Conservation (phyloP, 2,797 vertebrate species). For the Loriculus beryllinus region DNA sequence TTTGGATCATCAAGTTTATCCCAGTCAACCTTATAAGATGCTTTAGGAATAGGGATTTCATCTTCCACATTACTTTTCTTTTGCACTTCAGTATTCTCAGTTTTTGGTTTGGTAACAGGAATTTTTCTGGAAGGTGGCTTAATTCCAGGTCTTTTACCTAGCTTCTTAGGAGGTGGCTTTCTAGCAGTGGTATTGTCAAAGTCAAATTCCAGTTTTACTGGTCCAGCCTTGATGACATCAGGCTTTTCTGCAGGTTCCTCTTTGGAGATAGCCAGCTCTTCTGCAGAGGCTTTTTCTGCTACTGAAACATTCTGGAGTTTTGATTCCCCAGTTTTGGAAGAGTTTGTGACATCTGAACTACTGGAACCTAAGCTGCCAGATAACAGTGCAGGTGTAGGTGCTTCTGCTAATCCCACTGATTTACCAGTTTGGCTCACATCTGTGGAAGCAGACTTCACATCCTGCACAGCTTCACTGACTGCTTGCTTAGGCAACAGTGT, state of each 20-base stretch:
- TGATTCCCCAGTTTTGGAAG: slow-evolving; percentile 66
- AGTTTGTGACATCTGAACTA: slow-evolving; percentile 65
- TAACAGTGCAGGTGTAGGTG: slow-evolving; percentile 37
- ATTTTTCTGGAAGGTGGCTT: slow-evolving; percentile 71
- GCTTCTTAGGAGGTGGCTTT: slow-evolving; percentile 77
- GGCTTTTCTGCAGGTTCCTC: neutral
- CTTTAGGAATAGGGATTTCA: slow-evolving; percentile 42
- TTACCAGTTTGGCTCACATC: neutral
- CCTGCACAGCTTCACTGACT: neutral
- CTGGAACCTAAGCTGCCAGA: slow-evolving; percentile 70
- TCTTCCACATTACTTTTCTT: neutral
- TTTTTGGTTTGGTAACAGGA: neutral
- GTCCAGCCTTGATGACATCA: slow-evolving; percentile 26
- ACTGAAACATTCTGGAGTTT: slow-evolving; percentile 71
- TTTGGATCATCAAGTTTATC: slow-evolving; percentile 81
- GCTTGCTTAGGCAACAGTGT: neutral
- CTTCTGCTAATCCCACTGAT: neutral
- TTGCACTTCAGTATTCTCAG: neutral
- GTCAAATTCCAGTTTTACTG: slow-evolving; percentile 83
- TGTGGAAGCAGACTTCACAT: neutral
- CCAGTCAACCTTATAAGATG: slow-evolving; percentile 76
- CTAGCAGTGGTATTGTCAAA: slow-evolving; percentile 73
- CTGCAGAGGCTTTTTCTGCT: neutral
- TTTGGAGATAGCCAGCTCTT: neutral
- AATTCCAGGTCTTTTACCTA: slow-evolving; percentile 73